Evolutionary conservation across 2,797 vertebrate genomes (phyloP).

Genomic region (Balearica regulorum): DNA sequence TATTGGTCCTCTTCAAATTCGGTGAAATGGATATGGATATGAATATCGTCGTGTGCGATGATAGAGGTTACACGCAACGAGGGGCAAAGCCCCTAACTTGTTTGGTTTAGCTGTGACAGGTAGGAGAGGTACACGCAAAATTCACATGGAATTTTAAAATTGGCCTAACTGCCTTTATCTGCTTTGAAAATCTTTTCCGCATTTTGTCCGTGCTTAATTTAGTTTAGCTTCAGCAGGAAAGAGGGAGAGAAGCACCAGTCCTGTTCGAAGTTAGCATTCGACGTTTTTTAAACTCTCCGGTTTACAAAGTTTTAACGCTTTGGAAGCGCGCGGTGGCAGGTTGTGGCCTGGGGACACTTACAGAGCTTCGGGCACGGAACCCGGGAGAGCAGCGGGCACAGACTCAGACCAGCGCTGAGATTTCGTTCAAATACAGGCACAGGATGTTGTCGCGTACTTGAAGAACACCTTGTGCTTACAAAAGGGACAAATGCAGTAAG

Average conservation of each 20-base stretch:
- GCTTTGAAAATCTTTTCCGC: neutral
- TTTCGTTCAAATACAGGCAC: no score
- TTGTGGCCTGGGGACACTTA: neutral
- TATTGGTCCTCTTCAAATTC: neutral
- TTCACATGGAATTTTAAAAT: neutral
- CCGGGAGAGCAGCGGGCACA: neutral
- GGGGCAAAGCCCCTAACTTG: neutral
- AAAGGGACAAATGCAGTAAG: neutral
- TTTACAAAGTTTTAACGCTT: no score
- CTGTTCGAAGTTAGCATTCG: fast-evolving
- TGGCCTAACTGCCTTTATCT: neutral
- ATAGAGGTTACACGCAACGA: neutral
- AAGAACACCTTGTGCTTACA: neutral
- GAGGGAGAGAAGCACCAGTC: neutral
- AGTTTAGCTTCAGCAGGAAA: neutral
- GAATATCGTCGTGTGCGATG: fast-evolving
- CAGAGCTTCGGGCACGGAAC: neutral
- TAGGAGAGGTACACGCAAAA: neutral
- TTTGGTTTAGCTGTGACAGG: neutral
- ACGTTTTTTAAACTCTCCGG: neutral
- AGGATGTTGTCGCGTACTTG: neutral
- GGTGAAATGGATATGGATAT: neutral
- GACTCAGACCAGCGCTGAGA: no score
- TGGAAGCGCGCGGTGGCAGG: neutral
- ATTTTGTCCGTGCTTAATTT: neutral